These are phyloP conservation scores for Stenolophus ochropezus DNA, from an alignment of 2,888 invertebrate genomes.

Conservation along the genomic window DNA sequence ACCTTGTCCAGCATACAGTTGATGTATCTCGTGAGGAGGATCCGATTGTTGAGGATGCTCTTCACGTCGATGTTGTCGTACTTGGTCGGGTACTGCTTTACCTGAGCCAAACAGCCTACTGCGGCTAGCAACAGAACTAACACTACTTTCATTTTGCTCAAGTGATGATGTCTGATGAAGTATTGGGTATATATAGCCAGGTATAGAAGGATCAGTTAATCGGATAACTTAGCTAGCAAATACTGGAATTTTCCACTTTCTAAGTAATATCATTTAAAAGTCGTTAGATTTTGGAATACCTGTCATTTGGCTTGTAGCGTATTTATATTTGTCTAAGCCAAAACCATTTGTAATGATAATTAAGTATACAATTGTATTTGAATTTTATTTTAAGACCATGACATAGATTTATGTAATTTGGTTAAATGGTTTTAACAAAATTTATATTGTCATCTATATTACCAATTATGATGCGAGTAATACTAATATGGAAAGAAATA, in stretches of 20 bases:
- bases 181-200: not conserved
- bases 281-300: conserved; percentile 19
- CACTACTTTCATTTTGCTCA: conserved; percentile 40
- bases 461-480: not conserved
- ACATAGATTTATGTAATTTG: not conserved
- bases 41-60: conserved; percentile 71
- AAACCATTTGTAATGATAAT: not conserved
- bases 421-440: not conserved
- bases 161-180: not conserved
- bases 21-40: conserved; percentile 72
- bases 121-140: conserved; percentile 3
- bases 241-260: conserved; percentile 13
- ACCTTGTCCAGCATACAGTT: conserved; percentile 72
- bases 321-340: not conserved
- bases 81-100: conserved; percentile 69
- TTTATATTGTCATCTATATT: not conserved
- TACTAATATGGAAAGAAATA: not conserved
- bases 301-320: not conserved
- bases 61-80: conserved; percentile 74
- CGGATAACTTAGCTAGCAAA: not conserved
- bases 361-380: not conserved
- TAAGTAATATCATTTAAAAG: conserved; percentile 17
- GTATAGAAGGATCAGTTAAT: conserved; percentile 17
- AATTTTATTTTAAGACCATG: not conserved
- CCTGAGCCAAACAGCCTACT: not conserved